Conservation (phyloP, 1,140 invertebrate species). For the Ceratina calcarata region DNA sequence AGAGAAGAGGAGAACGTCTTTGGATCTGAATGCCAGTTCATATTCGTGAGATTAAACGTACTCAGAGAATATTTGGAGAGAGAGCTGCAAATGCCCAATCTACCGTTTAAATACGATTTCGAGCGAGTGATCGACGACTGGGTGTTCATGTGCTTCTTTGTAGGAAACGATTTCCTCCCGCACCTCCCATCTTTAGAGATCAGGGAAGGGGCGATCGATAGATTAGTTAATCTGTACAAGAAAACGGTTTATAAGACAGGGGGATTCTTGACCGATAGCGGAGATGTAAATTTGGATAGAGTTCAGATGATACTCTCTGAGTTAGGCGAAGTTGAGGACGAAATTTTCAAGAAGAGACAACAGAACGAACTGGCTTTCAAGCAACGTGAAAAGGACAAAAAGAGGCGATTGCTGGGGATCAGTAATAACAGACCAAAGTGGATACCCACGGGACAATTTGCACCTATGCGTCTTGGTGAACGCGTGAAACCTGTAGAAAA, state of each 20-base stretch:
- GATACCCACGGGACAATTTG: constrained; percentile 87
- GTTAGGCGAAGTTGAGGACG: constrained; percentile 96
- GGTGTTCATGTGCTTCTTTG: constrained; percentile 99
- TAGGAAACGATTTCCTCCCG: constrained; percentile 99
- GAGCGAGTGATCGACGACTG: constrained; percentile 97
- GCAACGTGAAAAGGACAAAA: constrained; percentile 88
- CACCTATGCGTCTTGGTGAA: constrained; percentile 82
- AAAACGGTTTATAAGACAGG: constrained; percentile 95
- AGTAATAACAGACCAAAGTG: constrained; percentile 85
- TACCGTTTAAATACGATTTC: constrained; percentile 95
- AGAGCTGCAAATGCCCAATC: constrained; percentile 95
- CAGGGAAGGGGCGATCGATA: constrained; percentile 97
- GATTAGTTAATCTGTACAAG: constrained; percentile 96
- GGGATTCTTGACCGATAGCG: constrained; percentile 98
- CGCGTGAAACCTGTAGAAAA: constrained; percentile 81
- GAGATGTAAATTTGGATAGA: constrained; percentile 94
- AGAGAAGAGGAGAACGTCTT: constrained; percentile 82
- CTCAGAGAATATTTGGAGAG: constrained; percentile 96
- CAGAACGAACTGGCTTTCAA: constrained; percentile 91
- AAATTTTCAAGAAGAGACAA: constrained; percentile 97
- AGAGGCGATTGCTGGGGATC: constrained; percentile 80
- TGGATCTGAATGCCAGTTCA: constrained; percentile 89
- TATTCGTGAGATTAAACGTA: constrained; percentile 95
- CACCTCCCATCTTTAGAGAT: constrained; percentile 99
- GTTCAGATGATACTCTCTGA: constrained; percentile 97